phyloP scores from a whole-genome alignment of 2,797 vertebrate genomes.

The Adrianichthys oophorus region DNA sequence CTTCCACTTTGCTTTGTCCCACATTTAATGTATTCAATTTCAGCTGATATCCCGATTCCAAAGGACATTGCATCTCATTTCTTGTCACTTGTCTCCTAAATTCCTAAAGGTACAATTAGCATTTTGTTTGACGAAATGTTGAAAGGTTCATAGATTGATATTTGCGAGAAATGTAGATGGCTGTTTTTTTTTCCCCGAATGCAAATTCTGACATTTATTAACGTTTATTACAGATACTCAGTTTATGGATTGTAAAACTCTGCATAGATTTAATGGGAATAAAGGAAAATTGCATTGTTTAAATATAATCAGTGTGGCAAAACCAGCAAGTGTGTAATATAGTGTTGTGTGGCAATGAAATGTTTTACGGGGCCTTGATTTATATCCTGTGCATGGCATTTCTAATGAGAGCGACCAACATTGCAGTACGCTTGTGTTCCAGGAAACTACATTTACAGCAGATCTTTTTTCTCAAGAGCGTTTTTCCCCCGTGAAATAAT shows the following conservation, averaged over 20 bases:
- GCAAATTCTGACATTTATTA: conserved; percentile 99
- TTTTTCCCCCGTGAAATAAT: conserved; percentile 98
- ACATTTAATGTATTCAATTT: conserved; percentile 92
- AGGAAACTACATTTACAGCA: conserved; percentile 98
- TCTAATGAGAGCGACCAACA: conserved; percentile 95
- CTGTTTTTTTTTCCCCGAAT: conserved; percentile 80
- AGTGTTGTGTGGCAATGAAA: conserved; percentile 98
- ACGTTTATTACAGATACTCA: conserved; percentile 98
- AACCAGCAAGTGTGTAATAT: conserved; percentile 95
- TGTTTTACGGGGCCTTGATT: conserved; percentile 98
- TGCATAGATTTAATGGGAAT: conserved; percentile 99
- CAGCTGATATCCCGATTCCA: conserved; percentile 93
- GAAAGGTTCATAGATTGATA: conserved; percentile 99
- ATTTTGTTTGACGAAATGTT: conserved; percentile 99
- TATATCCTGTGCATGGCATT: conserved; percentile 97
- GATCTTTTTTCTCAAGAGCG: conserved; percentile 84
- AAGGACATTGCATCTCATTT: conserved; percentile 99
- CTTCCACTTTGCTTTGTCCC: conserved; percentile 75
- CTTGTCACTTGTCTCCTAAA: conserved; percentile 99
- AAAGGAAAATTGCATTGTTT: conserved; percentile 99
- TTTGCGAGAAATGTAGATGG: conserved; percentile 94
- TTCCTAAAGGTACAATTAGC: conserved; percentile 99
- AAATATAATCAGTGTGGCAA: conserved; percentile 97
- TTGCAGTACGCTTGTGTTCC: conserved; percentile 95
- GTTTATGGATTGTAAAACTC: conserved; percentile 99